Conservation (phyloP, 2,113 vertebrate genomes). For the Ptychochromis oligacanthus region DNA sequence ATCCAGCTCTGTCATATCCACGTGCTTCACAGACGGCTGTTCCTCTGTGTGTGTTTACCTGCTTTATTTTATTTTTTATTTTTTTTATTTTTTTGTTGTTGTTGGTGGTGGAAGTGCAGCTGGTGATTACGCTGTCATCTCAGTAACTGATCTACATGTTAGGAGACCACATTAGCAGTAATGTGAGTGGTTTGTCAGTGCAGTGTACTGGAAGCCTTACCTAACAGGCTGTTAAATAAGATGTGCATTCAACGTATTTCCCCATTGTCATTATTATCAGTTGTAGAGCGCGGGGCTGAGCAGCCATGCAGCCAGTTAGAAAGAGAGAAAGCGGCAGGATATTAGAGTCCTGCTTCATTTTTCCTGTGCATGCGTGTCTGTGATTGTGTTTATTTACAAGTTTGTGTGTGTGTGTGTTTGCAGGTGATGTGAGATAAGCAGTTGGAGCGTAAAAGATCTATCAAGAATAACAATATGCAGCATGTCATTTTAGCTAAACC, state of each 20-base stretch:
- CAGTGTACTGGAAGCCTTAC: constrained; percentile 36
- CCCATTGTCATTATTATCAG: constrained; percentile 43
- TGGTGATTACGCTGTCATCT: constrained; percentile 23
- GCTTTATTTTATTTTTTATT: constrained; percentile 9
- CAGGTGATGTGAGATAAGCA: constrained; percentile 20
- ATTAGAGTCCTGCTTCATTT: constrained; percentile 2
- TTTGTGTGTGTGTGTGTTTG: neutral
- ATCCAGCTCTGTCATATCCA: neutral
- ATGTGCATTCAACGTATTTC: constrained; percentile 51
- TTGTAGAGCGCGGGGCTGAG: constrained; percentile 1
- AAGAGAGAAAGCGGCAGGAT: constrained; percentile 19
- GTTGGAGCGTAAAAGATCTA: constrained; percentile 10
- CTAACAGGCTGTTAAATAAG: constrained; percentile 69
- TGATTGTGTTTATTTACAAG: neutral
- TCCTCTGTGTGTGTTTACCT: neutral
- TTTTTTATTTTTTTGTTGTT: too few relatives aligned
- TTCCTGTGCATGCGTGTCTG: neutral
- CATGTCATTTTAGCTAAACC: neutral
- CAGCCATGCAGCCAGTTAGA: constrained; percentile 1
- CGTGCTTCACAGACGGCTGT: neutral
- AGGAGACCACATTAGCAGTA: constrained; percentile 40
- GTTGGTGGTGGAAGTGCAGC: neutral
- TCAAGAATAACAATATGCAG: constrained; percentile 29
- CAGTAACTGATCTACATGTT: constrained; percentile 34
- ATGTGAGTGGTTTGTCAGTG: constrained; percentile 66